phyloP scores from a whole-genome alignment of 2,797 vertebrate genomes.

The Gallinago stenura region DNA sequence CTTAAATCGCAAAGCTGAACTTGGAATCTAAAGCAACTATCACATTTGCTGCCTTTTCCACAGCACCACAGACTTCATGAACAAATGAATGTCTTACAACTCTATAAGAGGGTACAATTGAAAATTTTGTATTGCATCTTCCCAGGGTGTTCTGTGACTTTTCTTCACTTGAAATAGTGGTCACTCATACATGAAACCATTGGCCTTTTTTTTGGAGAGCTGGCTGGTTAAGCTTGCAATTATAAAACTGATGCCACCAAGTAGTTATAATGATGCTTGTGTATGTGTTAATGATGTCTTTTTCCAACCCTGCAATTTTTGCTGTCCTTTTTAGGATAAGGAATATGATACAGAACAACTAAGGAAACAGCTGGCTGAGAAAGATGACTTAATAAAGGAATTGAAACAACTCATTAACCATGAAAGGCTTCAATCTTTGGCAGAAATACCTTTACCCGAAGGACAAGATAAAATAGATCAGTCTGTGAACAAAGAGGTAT shows the following conservation, averaged over 20 bases:
- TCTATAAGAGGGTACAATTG: background rate
- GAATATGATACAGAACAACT: conserved; percentile 14
- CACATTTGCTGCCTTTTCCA: background rate
- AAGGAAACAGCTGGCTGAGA: conserved; percentile 31
- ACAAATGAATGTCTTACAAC: background rate
- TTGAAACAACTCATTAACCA: background rate
- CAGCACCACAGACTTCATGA: background rate
- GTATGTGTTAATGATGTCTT: background rate
- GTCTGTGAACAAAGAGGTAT: conserved; percentile 27
- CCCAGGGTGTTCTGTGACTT: too few relatives aligned
- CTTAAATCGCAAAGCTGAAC: background rate
- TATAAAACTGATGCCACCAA: background rate
- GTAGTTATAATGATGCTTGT: fast-evolving
- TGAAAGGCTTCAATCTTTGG: background rate
- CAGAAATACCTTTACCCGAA: background rate
- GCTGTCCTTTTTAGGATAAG: conserved; percentile 10
- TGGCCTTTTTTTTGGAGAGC: background rate
- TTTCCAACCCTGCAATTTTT: background rate
- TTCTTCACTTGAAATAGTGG: background rate
- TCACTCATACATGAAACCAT: background rate
- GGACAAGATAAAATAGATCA: background rate
- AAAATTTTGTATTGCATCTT: too few relatives aligned
- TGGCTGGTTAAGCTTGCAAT: background rate
- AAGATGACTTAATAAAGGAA: conserved; percentile 29
- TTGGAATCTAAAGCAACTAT: background rate